A percentile compares a stretch with the other conserved stretches of the same genome.
Evolutionary conservation across 1,140 invertebrate species (phyloP).

Genomic region (Eupristina koningsbergeri): DNA sequence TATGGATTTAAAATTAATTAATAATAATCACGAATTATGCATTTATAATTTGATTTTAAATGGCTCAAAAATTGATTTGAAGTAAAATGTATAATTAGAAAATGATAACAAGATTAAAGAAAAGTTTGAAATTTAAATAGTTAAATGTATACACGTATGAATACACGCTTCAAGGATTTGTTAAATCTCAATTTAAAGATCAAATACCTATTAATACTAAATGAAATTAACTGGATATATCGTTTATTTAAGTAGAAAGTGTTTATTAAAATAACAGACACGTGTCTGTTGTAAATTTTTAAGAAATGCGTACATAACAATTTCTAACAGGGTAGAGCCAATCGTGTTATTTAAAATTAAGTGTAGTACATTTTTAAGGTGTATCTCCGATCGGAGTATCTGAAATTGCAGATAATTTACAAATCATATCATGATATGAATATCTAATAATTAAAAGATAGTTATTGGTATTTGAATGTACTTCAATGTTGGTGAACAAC

Average conservation of each 20-base stretch:
- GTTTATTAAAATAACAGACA: background rate
- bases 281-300: background rate
- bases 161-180: too few relatives aligned
- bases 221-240: background rate
- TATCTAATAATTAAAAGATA: constrained; percentile 2
- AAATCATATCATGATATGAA: constrained; percentile 4
- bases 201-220: background rate
- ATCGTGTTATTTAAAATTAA: background rate
- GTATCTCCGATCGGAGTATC: background rate
- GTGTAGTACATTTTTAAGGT: background rate
- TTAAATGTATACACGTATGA: too few relatives aligned
- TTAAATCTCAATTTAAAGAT: background rate
- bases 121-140: too few relatives aligned
- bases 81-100: background rate
- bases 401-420: constrained; percentile 7
- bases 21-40: too few relatives aligned
- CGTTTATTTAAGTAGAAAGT: background rate
- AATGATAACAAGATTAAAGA: background rate
- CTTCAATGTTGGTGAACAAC: constrained; percentile 2
- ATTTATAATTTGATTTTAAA: background rate
- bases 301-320: background rate
- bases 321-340: background rate
- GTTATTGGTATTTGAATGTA: constrained; percentile 3
- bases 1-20: too few relatives aligned
- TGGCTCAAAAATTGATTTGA: background rate